phyloP scores from a whole-genome alignment of 2,113 vertebrate species.

The Oreamnos americanus region DNA sequence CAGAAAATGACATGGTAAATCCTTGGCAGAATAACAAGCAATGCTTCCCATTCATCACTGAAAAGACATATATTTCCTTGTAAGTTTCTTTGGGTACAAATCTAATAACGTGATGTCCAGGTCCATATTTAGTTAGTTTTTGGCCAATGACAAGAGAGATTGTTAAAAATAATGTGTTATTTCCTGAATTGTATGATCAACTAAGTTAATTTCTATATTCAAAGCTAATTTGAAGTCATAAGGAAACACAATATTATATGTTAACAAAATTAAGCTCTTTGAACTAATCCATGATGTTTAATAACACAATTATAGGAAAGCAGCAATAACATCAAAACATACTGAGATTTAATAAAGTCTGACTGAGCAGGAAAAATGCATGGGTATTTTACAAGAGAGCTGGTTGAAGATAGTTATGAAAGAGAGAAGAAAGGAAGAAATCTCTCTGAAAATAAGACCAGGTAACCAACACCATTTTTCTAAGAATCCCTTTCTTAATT shows the following conservation, averaged over 20 bases:
- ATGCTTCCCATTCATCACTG: background rate
- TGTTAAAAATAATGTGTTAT: background rate
- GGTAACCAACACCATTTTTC: background rate
- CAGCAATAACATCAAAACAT: background rate
- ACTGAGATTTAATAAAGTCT: background rate
- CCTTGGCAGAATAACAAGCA: slow-evolving; percentile 35
- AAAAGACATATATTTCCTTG: background rate
- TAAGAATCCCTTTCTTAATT: background rate
- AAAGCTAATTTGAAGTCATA: background rate
- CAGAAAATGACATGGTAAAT: slow-evolving; percentile 29
- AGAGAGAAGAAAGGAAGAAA: background rate
- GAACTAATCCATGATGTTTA: background rate
- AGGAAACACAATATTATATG: background rate
- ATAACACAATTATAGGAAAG: background rate
- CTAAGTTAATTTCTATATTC: background rate
- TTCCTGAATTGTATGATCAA: background rate
- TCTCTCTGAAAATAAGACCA: background rate
- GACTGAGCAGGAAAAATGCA: background rate
- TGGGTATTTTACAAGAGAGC: background rate
- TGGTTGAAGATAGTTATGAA: background rate
- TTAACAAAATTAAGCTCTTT: background rate
- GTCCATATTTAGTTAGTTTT: background rate
- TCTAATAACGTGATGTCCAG: background rate
- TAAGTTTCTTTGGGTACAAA: background rate
- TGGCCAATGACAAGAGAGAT: background rate